phyloP scores from a whole-genome alignment of 2,888 invertebrate genomes.

The Aproaerema taeniolella region DNA sequence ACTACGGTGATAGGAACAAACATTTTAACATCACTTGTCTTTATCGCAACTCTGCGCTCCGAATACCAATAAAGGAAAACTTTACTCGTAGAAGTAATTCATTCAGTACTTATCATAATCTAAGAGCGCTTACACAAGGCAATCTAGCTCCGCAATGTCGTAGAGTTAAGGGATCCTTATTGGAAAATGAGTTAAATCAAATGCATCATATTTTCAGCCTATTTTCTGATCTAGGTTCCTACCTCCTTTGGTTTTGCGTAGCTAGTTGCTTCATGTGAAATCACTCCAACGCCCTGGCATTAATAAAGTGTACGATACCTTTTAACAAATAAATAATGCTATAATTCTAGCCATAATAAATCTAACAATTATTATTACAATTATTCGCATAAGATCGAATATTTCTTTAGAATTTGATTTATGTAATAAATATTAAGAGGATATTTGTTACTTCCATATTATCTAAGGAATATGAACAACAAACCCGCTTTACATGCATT shows the following conservation, averaged over 20 bases:
- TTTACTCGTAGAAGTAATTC: constrained; percentile 37
- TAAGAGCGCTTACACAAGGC: neutral
- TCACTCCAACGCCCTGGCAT: no score
- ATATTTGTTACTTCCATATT: constrained; percentile 44
- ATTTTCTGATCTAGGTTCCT: no score
- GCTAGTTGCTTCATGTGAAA: no score
- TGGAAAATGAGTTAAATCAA: constrained; percentile 38
- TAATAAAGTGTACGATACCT: constrained; percentile 14
- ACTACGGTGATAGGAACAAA: constrained; percentile 5
- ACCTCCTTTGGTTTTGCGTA: no score
- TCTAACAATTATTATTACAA: constrained; percentile 40
- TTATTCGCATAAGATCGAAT: constrained; percentile 53
- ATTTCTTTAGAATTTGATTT: constrained; percentile 49
- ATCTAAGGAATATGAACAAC: constrained; percentile 45
- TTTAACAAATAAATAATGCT: constrained; percentile 54
- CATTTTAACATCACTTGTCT: constrained; percentile 37
- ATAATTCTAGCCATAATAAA: constrained; percentile 47
- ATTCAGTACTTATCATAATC: neutral
- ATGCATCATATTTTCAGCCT: constrained; percentile 37
- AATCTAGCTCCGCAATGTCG: no score
- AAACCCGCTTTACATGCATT: constrained; percentile 30
- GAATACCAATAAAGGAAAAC: constrained; percentile 20
- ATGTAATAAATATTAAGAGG: constrained; percentile 37
- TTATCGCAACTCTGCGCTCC: constrained; percentile 18
- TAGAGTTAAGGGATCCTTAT: no score